Conservation (phyloP, 2,888 invertebrate genomes). For the Drosophila parthenogenetica region DNA sequence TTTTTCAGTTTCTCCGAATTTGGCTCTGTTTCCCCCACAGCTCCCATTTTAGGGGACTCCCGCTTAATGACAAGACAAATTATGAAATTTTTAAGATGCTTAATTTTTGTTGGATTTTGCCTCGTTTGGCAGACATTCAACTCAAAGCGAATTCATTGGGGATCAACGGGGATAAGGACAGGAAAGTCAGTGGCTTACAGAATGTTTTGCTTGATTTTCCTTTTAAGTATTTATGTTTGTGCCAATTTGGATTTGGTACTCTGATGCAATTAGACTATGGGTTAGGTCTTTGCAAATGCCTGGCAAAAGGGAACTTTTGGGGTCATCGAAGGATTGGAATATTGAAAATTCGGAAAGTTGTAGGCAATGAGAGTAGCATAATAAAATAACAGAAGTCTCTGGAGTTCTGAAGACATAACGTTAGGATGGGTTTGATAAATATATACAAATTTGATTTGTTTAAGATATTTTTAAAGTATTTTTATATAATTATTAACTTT, state of each 20-base stretch:
- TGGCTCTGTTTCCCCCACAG: background rate
- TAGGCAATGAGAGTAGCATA: background rate
- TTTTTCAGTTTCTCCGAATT: no score
- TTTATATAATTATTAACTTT: no score
- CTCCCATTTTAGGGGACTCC: constrained; percentile 25
- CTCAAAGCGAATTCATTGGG: constrained; percentile 5
- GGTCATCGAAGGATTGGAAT: constrained; percentile 20
- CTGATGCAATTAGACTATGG: constrained; percentile 42
- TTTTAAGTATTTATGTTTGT: constrained; percentile 58
- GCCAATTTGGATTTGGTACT: constrained; percentile 36
- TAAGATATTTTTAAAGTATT: no score
- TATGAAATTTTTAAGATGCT: constrained; percentile 74
- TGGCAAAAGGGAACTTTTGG: constrained; percentile 1
- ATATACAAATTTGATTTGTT: no score
- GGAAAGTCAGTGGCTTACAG: background rate
- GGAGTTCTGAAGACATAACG: no score
- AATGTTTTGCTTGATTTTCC: constrained; percentile 21
- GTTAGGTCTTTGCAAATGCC: constrained; percentile 19
- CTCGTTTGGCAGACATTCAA: constrained; percentile 52
- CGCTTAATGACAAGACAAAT: constrained; percentile 76
- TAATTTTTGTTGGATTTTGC: constrained; percentile 52
- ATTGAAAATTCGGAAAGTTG: background rate
- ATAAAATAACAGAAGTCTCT: background rate
- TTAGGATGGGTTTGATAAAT: no score
- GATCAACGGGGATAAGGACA: background rate